A percentile compares a stretch with the other conserved stretches of the same genome.
These are phyloP conservation scores for Petrosia ficiformis DNA, from an alignment of 37 sponge, comb jelly and placozoan species.

Conservation along the genomic window DNA sequence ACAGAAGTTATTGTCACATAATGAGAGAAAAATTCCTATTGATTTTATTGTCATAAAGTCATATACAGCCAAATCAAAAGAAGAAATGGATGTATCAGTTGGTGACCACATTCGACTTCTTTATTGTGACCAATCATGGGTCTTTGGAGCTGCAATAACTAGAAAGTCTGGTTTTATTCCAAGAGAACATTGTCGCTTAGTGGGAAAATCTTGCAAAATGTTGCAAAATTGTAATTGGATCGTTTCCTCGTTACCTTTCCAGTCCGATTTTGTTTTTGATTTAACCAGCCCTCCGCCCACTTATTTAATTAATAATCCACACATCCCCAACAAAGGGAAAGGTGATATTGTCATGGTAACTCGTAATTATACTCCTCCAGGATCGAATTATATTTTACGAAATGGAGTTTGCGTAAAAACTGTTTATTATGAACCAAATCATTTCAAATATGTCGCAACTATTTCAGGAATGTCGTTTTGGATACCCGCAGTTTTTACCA, in stretches of 20 bases:
- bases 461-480: neutral
- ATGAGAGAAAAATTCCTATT: neutral
- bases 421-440: neutral
- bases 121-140: neutral
- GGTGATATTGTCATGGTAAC: neutral
- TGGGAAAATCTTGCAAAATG: neutral
- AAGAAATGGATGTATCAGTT: neutral
- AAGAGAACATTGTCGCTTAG: neutral
- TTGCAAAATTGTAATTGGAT: neutral
- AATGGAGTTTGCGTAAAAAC: neutral
- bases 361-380: neutral
- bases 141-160: neutral
- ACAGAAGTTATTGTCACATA: neutral
- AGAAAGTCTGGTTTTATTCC: neutral
- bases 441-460: neutral
- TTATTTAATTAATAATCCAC: neutral
- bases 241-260: neutral
- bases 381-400: neutral
- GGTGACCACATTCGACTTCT: neutral
- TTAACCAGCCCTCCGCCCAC: neutral
- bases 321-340: neutral
- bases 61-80: neutral
- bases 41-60: neutral
- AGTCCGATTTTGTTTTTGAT: conserved; percentile 4
- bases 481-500: neutral